Percentiles rank a stretch among this genome's conserved stretches.
These are phyloP conservation scores for Cassiopea andromeda DNA, from an alignment of 30 jellyfish, hydroid and myxozoan species.

Conservation along the genomic window DNA sequence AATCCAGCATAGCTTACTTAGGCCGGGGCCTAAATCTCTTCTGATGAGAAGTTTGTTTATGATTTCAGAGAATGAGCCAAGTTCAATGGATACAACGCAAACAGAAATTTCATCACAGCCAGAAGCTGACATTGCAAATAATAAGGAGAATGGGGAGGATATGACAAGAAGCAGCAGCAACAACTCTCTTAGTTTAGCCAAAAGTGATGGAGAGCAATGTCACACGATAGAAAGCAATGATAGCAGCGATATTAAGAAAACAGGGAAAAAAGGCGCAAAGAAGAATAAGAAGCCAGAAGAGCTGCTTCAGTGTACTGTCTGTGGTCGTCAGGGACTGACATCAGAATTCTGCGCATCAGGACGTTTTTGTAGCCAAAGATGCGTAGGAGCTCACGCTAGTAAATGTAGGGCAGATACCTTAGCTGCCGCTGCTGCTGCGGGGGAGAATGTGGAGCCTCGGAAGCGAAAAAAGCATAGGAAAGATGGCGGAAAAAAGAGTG, in stretches of 20 bases:
- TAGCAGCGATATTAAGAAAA: constrained; percentile 18
- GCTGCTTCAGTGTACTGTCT: constrained; percentile 85
- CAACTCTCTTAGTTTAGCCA: constrained; percentile 38
- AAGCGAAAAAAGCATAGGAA: constrained; percentile 64
- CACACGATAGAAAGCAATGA: neutral
- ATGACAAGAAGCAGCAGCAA: constrained; percentile 32
- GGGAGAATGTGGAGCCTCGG: constrained; percentile 74
- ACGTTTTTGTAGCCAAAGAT: constrained; percentile 97
- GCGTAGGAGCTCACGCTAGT: constrained; percentile 99
- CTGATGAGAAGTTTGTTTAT: too few species aligned
- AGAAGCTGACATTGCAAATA: constrained; percentile 3
- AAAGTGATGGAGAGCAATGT: constrained; percentile 15
- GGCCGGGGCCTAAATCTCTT: too few species aligned
- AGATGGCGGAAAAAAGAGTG: constrained; percentile 56
- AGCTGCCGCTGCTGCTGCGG: constrained; percentile 93
- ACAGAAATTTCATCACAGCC: neutral
- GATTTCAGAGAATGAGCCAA: neutral
- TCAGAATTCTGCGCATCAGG: constrained; percentile 99
- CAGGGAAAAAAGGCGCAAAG: constrained; percentile 60
- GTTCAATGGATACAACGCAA: neutral
- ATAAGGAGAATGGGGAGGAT: neutral
- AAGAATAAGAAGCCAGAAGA: constrained; percentile 82
- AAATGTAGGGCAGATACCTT: constrained; percentile 90
- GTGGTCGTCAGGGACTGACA: constrained; percentile 94
- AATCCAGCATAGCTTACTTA: too few species aligned